A percentile compares a stretch with the other conserved stretches of the same genome.
Evolutionary conservation across 2,888 invertebrate species (phyloP).

Genomic region (Epirrhoe alternata): DNA sequence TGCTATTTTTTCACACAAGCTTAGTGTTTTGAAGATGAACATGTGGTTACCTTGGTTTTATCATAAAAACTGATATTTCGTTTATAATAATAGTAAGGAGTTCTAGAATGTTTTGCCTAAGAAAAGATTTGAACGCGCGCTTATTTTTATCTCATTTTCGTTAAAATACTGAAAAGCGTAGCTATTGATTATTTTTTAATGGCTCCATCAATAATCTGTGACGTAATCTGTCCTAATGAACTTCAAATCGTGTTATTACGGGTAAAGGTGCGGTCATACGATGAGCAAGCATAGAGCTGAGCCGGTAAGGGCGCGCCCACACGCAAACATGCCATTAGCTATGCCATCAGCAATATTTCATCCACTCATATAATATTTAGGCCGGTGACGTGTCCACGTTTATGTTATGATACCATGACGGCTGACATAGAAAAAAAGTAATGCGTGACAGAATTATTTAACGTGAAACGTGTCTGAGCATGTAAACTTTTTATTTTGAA

Average conservation of each 20-base stretch:
- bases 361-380: slow-evolving; percentile 72
- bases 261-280: slow-evolving; percentile 59
- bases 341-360: slow-evolving; percentile 68
- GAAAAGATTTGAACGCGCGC: slow-evolving; percentile 38
- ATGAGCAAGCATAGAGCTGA: slow-evolving; percentile 46
- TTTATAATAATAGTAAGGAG: slow-evolving; percentile 12
- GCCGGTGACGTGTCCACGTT: slow-evolving; percentile 68
- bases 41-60: slow-evolving; percentile 32
- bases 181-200: slow-evolving; percentile 4
- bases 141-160: slow-evolving; percentile 11
- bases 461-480: slow-evolving; percentile 47
- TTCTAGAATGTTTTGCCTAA: slow-evolving; percentile 16
- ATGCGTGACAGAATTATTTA: slow-evolving; percentile 63
- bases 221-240: slow-evolving; percentile 46
- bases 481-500: slow-evolving; percentile 37
- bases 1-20: slow-evolving; percentile 48
- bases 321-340: slow-evolving; percentile 77
- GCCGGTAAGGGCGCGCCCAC: slow-evolving; percentile 67
- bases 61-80: slow-evolving; percentile 29
- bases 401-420: slow-evolving; percentile 69
- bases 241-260: slow-evolving; percentile 43
- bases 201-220: slow-evolving; percentile 31
- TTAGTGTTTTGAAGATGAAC: slow-evolving; percentile 37
- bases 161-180: slow-evolving; percentile 12
- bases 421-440: slow-evolving; percentile 63